phyloP scores from a whole-genome alignment of 2,113 vertebrate species.

The Myiozetetes cayanensis region DNA sequence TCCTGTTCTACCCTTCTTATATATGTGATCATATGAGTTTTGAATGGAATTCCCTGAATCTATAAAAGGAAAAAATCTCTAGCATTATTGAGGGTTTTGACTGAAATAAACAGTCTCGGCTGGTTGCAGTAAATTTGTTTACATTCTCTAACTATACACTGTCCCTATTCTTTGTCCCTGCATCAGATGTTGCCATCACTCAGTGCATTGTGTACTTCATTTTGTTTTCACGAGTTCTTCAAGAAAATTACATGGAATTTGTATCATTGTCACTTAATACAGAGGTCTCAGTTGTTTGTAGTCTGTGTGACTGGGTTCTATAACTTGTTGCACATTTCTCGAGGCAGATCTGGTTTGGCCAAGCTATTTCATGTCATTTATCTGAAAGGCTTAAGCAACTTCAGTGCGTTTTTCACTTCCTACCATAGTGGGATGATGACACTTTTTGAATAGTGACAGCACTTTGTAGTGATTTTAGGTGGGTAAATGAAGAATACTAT shows the following conservation, averaged over 20 bases:
- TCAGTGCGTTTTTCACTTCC: not conserved
- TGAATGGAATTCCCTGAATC: not conserved
- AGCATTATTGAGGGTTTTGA: not conserved
- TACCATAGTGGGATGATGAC: not conserved
- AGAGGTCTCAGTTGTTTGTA: not conserved
- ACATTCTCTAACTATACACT: not conserved
- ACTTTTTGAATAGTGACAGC: not conserved
- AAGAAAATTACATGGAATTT: not conserved
- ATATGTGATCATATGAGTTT: not conserved
- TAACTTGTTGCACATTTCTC: not conserved
- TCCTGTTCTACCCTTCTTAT: not conserved
- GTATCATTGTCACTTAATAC: not conserved
- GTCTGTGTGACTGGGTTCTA: not conserved
- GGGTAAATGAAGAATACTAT: not conserved
- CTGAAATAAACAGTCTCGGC: not conserved
- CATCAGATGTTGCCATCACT: constrained; percentile 35
- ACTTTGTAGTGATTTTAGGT: not conserved
- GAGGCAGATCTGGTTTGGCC: not conserved
- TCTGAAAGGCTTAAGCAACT: not conserved
- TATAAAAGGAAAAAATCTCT: not conserved
- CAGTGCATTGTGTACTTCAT: constrained; percentile 52
- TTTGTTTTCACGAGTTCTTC: constrained; percentile 52
- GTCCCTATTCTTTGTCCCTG: not conserved
- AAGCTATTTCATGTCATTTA: not conserved
- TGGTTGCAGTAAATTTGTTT: not conserved